phyloP scores from a whole-genome alignment of 2,113 vertebrate species.

The Sebastes fasciatus region DNA sequence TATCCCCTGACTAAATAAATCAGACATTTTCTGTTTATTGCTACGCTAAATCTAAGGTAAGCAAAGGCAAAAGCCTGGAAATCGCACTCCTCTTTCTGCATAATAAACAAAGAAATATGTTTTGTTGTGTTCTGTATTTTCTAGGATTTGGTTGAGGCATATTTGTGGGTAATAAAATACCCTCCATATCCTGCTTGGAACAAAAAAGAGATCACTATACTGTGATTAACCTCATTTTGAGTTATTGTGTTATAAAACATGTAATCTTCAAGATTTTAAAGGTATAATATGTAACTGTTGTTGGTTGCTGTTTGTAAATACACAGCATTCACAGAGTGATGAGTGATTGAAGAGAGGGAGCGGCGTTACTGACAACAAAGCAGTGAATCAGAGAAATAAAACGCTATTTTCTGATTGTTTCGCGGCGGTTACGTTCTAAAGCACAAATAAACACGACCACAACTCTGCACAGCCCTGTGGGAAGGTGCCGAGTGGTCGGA shows the following conservation, averaged over 20 bases:
- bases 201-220: neutral
- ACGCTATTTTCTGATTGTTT: too few relatives aligned
- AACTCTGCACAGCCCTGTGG: too few relatives aligned
- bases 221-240: neutral
- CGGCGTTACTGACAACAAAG: too few relatives aligned
- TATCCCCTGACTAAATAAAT: conserved; percentile 15
- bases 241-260: neutral
- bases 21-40: conserved; percentile 7
- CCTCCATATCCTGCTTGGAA: neutral
- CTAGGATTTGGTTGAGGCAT: neutral
- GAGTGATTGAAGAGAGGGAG: too few relatives aligned
- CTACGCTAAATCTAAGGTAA: neutral
- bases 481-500: too few relatives aligned
- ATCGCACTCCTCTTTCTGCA: neutral
- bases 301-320: too few relatives aligned
- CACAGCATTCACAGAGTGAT: too few relatives aligned
- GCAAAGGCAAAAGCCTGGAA: neutral
- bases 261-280: neutral
- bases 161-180: too few relatives aligned
- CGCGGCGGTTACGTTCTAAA: too few relatives aligned
- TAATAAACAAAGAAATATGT: neutral
- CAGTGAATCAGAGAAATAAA: too few relatives aligned
- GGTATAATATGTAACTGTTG: too few relatives aligned
- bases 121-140: neutral
- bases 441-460: too few relatives aligned